Percentiles rank a stretch among this genome's conserved stretches.
These are phyloP conservation scores for Leuciscus idus DNA, from an alignment of 2,113 vertebrate species.

Conservation along the genomic window DNA sequence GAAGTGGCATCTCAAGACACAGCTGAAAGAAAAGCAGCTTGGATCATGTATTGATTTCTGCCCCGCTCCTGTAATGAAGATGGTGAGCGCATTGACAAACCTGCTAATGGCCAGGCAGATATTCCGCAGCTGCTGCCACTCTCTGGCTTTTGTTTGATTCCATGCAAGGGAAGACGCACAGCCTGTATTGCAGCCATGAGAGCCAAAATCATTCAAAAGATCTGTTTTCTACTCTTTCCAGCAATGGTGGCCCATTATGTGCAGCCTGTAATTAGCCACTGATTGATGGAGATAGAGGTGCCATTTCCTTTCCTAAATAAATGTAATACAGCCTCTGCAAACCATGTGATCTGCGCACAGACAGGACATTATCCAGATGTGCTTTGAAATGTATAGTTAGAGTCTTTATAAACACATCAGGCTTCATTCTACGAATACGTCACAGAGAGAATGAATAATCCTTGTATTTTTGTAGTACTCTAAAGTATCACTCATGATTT, in stretches of 20 bases:
- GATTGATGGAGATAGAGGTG: conserved; percentile 46
- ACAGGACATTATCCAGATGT: conserved; percentile 11
- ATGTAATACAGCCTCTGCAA: conserved; percentile 41
- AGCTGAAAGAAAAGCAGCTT: conserved; percentile 51
- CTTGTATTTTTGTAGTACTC: conserved; percentile 11
- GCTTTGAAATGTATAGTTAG: not conserved
- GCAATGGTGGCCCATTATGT: conserved; percentile 38
- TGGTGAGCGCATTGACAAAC: conserved; percentile 56
- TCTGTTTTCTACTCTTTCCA: conserved; percentile 40
- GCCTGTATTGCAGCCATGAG: conserved; percentile 25
- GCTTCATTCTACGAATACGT: not conserved
- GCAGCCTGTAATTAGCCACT: conserved; percentile 51
- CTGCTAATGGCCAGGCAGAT: conserved; percentile 52
- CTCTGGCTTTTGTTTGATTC: conserved; percentile 50
- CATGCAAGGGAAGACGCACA: conserved; percentile 17
- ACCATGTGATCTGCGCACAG: conserved; percentile 3
- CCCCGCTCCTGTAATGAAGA: conserved; percentile 51
- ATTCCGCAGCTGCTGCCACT: conserved; percentile 54
- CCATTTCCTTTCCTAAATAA: conserved; percentile 45
- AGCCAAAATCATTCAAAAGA: conserved; percentile 41
- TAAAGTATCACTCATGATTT: not conserved
- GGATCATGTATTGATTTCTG: conserved; percentile 55
- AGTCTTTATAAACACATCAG: conserved; percentile 3
- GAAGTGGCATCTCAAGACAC: conserved; percentile 47
- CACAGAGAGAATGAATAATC: not conserved